phyloP scores from a whole-genome alignment of 2,113 vertebrate species.

The Ailuropoda melanoleuca region DNA sequence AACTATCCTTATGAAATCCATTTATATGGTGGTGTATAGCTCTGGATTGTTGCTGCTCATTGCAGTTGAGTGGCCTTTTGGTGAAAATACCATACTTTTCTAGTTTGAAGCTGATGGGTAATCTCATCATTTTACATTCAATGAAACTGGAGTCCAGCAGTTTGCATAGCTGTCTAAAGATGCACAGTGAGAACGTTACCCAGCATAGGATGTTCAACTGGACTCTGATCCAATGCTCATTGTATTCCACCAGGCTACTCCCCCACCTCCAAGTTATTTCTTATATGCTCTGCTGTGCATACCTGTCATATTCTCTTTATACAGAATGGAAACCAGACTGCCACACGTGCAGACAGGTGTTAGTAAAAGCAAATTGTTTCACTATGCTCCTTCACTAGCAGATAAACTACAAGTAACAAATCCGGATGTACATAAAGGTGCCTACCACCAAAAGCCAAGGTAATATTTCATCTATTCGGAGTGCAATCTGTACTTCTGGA shows the following conservation, averaged over 20 bases:
- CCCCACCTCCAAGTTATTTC: background rate
- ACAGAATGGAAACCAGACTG: background rate
- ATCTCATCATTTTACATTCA: background rate
- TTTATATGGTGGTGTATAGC: background rate
- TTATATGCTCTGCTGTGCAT: background rate
- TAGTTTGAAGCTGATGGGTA: accelerated
- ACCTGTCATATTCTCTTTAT: background rate
- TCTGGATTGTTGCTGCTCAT: background rate
- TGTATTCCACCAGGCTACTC: too few species aligned
- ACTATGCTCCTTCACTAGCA: background rate
- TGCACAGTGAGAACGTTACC: background rate
- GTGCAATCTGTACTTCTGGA: background rate
- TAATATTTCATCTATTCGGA: background rate
- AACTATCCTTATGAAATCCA: background rate
- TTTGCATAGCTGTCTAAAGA: background rate
- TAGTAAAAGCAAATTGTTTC: conserved; percentile 17
- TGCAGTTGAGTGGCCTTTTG: background rate
- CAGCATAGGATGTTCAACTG: accelerated
- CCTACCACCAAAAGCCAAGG: background rate
- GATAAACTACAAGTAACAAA: conserved; percentile 18
- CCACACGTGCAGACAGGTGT: background rate
- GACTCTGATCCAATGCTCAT: background rate
- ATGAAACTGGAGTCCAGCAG: background rate
- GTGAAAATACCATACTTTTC: background rate
- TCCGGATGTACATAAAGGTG: background rate